Conservation (phyloP, 2,797 vertebrate species). For the Craterocephalus amniculus region DNA sequence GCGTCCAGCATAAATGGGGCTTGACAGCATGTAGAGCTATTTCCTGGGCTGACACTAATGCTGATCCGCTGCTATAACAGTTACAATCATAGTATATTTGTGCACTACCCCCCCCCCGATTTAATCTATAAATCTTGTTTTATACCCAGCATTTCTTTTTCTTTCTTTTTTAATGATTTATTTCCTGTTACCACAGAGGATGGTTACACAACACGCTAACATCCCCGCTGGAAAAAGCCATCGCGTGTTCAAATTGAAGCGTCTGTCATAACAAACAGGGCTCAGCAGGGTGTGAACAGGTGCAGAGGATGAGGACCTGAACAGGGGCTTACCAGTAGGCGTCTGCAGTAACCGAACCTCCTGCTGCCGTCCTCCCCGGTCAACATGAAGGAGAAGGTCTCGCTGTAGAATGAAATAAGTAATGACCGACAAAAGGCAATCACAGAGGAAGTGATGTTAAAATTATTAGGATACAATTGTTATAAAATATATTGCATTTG, state of each 20-base stretch:
- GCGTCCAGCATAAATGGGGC: too few relatives aligned
- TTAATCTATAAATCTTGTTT: slow-evolving; percentile 4
- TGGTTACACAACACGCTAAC: slow-evolving; percentile 24
- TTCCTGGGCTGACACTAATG: slow-evolving; percentile 30
- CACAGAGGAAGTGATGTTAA: background rate
- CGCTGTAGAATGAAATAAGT: slow-evolving; percentile 81
- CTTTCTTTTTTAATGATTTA: slow-evolving; percentile 12
- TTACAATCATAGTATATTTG: slow-evolving; percentile 6
- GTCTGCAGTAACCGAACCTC: slow-evolving; percentile 97
- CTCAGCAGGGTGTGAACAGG: slow-evolving; percentile 48
- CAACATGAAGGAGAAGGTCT: slow-evolving; percentile 99
- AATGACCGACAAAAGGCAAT: slow-evolving; percentile 15
- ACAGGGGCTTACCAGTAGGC: slow-evolving; percentile 90
- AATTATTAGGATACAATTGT: background rate
- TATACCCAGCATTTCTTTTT: background rate
- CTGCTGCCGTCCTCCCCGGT: slow-evolving; percentile 98
- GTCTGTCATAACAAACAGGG: slow-evolving; percentile 66
- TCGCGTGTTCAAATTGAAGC: slow-evolving; percentile 55
- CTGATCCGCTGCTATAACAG: slow-evolving; percentile 37
- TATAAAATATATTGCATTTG: background rate
- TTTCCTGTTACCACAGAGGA: slow-evolving; percentile 52
- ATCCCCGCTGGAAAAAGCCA: slow-evolving; percentile 50
- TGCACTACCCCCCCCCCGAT: background rate
- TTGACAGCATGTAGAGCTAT: slow-evolving; percentile 25
- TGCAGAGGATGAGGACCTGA: slow-evolving; percentile 29